Base-by-base conservation (phyloP, 2,888 invertebrate genomes). In the Patella pellucida region DNA sequence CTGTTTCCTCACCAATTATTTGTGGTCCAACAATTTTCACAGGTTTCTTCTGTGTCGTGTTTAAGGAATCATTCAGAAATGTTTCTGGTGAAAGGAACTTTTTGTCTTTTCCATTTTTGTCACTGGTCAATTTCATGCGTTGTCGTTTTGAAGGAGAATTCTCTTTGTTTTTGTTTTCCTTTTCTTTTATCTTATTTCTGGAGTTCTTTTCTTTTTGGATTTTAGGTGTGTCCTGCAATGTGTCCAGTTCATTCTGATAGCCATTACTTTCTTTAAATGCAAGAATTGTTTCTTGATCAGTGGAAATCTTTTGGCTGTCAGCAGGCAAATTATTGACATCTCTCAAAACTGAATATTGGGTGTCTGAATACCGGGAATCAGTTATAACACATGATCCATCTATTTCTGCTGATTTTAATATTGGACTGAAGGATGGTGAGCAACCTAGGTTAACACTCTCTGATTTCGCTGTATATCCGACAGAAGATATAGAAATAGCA, bases 1-100 rank as follows among this genome's bases (percentile, higher is more conserved):
- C 79, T 41, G 62, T 62, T 19, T 62, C 11, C 19, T 62, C 23
- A 23, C 16, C 62, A 62, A 23, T 19, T 19, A 62, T 62, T 23
- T 23, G 23, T 19, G 62, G 19, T 12, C 19, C 19, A 19, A 62
- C 62, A 19, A 23, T 19, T 23, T 62, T 62, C 11, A 62, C 23
- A 62, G 19, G 62, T 3, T 23, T 23, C 11, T 62, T 62, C 19
- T 23, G 19, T 23, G 19, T 14, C 27, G 51, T 54, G 51, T 14
- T 62, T 19, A 76, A 41, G 7, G 80, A 79, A 27, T 80, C 76
- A 51, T 82, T 79, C 16, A 80, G 74, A 62, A 80, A 78, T 23
- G 78, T 79, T 23, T 79, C 77, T 11, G 81, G 81, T 14, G 79
- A 79, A 16, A 76, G 68, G 27, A 71, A 68, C 19, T 52, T 77